phyloP scores from a whole-genome alignment of 2,888 invertebrate species.

The Cosmia trapezina region DNA sequence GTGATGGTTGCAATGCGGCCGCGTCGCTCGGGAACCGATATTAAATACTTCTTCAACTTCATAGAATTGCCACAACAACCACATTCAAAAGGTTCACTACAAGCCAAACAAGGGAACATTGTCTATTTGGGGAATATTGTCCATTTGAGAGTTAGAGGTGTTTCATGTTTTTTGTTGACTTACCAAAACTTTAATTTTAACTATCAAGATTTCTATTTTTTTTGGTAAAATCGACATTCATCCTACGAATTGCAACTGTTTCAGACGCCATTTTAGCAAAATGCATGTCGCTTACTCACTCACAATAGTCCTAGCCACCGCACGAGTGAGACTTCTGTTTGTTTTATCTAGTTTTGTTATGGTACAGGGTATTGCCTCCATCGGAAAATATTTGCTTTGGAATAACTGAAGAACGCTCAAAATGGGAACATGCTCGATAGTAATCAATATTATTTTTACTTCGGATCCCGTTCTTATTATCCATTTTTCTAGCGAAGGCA shows the following conservation, averaged over 20 bases:
- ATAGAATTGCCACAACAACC: not conserved
- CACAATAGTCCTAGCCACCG: too few species aligned
- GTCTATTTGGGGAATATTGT: not conserved
- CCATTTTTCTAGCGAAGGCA: constrained; percentile 15
- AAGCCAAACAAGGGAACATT: not conserved
- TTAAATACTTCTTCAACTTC: constrained; percentile 60
- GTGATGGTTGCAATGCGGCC: constrained; percentile 51
- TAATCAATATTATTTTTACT: constrained; percentile 20
- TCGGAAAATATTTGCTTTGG: constrained; percentile 51
- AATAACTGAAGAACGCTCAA: constrained; percentile 41
- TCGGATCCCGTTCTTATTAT: not conserved
- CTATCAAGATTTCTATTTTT: not conserved
- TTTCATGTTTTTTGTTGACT: not conserved
- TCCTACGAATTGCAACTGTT: not conserved
- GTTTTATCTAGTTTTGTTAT: not conserved
- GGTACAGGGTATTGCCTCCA: constrained; percentile 12
- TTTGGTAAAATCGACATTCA: not conserved
- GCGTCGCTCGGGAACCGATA: constrained; percentile 35
- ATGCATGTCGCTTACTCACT: not conserved
- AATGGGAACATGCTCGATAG: constrained; percentile 25
- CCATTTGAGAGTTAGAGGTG: not conserved
- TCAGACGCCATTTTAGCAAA: not conserved
- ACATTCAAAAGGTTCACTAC: constrained; percentile 33
- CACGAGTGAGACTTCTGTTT: constrained; percentile 33
- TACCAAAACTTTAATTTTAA: not conserved